Evolutionary conservation across 2,113 vertebrate genomes (phyloP), one percentile per base, ranked within the genome.

Genomic region (Gila orcuttii): DNA sequence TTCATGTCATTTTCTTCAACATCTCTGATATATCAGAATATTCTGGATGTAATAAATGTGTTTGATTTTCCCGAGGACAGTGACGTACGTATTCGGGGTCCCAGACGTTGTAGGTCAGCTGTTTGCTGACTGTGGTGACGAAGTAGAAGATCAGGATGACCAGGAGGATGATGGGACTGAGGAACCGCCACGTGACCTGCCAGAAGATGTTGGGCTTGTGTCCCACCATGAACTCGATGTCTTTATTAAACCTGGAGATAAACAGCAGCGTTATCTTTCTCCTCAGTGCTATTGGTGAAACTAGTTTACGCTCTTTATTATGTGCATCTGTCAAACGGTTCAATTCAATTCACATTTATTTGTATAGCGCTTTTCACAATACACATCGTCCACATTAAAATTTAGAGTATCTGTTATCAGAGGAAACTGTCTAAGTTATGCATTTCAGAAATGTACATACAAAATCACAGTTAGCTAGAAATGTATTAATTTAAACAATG

Each of bases 121-220:
- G 88, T 84, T 96, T n/a, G 0, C 88, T 95, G 79, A 96, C 93
- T 87, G 95, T 92, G 66, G 95, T 94, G 82, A 97, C 95, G 47
- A 99, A 93, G 91, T 96, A 99, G 91, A 97, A 97, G 0, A 98
- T 3, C 85, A 99, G 95, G 86, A 99, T 98, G 52, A 96, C 92
- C 88, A 98, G 76, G 94, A 99, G 95, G 62, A 99, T 94, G 9
- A 97, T 83, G 0, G 97, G 98, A 76, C 98, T 98, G 88, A 97
- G 1, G 52, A 96, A 74, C 75, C 97, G 93, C 96, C 96, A 98
- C 0, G 93, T 95, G 21, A 90, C 7, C 90, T 99, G 98, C 98
- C 97, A 99, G 95, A 97, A 98, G 86, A 98, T 93, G 83, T 94
- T 96, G 2, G 97, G 97, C 82, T 96, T 96, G 87, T 96, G 95